Conservation (phyloP, 2,797 vertebrate species). For the Peromyscus nudipes region DNA sequence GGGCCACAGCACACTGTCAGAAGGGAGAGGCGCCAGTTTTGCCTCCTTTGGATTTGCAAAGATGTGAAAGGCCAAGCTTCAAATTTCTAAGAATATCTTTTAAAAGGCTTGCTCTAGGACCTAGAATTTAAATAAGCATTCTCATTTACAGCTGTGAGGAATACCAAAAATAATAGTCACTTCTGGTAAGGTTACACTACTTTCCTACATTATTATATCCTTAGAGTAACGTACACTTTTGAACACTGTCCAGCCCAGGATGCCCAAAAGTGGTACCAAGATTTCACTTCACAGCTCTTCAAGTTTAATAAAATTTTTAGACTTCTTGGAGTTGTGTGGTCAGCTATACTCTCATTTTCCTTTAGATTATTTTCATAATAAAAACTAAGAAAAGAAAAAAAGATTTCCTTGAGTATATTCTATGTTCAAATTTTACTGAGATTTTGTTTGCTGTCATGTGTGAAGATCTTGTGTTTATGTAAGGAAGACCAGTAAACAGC, state of each 20-base stretch:
- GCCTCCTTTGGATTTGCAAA: background rate
- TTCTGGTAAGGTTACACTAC: slow-evolving; percentile 63
- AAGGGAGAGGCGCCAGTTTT: background rate
- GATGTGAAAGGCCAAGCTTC: background rate
- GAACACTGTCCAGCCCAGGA: background rate
- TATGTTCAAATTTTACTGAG: slow-evolving; percentile 51
- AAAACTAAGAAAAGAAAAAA: slow-evolving; percentile 36
- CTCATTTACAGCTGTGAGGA: slow-evolving; percentile 18
- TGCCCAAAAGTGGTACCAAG: background rate
- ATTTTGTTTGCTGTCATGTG: slow-evolving; percentile 29
- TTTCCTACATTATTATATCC: slow-evolving; percentile 46
- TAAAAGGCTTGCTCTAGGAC: background rate
- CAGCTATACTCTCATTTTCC: background rate
- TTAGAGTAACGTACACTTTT: background rate
- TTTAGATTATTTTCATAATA: slow-evolving; percentile 49
- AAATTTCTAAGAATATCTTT: background rate
- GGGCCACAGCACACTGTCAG: background rate
- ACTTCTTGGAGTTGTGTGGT: background rate
- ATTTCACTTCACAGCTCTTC: background rate
- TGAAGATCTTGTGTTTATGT: slow-evolving; percentile 4
- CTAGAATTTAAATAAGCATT: background rate
- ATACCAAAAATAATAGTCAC: slow-evolving; percentile 37
- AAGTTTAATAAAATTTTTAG: background rate
- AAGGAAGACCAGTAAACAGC: slow-evolving; percentile 17
- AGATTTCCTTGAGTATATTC: slow-evolving; percentile 24